These are phyloP conservation scores for Tricholaema leucomelas DNA, from an alignment of 2,113 vertebrate genomes.

Conservation along the genomic window DNA sequence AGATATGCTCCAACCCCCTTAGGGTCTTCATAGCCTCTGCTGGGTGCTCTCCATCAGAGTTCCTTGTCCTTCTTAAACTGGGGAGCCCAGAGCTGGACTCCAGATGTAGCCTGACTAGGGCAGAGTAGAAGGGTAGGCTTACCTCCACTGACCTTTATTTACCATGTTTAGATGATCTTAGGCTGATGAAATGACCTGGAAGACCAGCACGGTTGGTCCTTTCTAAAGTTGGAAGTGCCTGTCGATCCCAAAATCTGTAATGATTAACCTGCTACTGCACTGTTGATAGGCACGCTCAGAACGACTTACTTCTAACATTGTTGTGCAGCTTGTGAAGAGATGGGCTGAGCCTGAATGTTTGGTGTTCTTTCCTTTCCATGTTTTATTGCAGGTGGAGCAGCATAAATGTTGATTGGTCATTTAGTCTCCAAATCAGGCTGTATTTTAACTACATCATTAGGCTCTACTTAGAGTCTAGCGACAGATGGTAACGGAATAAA, in stretches of 20 bases:
- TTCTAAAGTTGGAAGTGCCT: background rate
- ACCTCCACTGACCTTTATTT: background rate
- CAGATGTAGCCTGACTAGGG: no score
- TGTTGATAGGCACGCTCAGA: background rate
- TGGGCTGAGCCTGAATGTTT: background rate
- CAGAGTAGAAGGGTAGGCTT: no score
- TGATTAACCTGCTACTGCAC: conserved; percentile 10
- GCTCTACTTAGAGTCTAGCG: background rate
- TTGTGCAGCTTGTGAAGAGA: background rate
- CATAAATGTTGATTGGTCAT: conserved; percentile 47
- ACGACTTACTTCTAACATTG: background rate
- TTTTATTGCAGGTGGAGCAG: conserved; percentile 5
- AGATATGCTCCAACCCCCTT: no score
- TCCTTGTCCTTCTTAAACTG: no score
- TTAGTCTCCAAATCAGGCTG: conserved; percentile 18
- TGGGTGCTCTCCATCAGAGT: no score
- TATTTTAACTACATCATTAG: conserved; percentile 25
- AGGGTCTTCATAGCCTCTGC: no score
- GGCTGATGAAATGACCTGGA: background rate
- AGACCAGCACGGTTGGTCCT: background rate
- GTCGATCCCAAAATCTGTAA: conserved; percentile 22
- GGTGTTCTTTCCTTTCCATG: background rate
- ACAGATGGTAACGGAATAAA: conserved; percentile 66
- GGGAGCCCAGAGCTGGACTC: no score
- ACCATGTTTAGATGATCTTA: background rate